Conservation (phyloP, 2,113 vertebrate genomes). For the Fulmarus glacialis region DNA sequence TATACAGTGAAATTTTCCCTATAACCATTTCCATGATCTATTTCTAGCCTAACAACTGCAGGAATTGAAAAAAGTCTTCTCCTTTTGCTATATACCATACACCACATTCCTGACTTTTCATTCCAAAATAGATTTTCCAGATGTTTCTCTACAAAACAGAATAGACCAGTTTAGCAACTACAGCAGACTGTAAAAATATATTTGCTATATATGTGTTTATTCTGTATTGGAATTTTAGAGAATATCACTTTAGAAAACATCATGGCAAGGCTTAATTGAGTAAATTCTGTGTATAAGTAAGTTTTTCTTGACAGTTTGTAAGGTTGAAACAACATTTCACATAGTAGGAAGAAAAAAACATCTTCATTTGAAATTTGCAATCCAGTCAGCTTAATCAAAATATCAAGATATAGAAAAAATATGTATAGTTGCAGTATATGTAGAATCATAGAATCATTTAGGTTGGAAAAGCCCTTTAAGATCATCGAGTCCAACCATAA, state of each 20-base stretch:
- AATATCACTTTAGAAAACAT: background rate
- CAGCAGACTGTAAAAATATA: background rate
- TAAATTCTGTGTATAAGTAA: background rate
- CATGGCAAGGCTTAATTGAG: background rate
- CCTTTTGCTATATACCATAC: background rate
- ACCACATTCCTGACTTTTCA: background rate
- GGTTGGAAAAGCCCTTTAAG: background rate
- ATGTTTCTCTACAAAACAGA: background rate
- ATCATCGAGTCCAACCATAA: rapidly evolving
- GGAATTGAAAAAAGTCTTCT: background rate
- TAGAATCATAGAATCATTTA: background rate
- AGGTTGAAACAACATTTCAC: background rate
- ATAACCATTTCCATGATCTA: background rate
- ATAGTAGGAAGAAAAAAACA: background rate
- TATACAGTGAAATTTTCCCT: background rate
- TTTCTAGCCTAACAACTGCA: background rate
- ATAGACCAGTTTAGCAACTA: background rate
- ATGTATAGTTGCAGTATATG: background rate
- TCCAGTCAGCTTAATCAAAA: background rate
- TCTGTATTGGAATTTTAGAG: background rate
- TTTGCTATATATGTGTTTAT: background rate
- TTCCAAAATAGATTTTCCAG: background rate
- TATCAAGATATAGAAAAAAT: background rate
- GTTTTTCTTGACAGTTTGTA: background rate
- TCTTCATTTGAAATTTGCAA: background rate